Evolutionary conservation across 23 tunicate species (phyloP).

Genomic region (Ascidia mentula): DNA sequence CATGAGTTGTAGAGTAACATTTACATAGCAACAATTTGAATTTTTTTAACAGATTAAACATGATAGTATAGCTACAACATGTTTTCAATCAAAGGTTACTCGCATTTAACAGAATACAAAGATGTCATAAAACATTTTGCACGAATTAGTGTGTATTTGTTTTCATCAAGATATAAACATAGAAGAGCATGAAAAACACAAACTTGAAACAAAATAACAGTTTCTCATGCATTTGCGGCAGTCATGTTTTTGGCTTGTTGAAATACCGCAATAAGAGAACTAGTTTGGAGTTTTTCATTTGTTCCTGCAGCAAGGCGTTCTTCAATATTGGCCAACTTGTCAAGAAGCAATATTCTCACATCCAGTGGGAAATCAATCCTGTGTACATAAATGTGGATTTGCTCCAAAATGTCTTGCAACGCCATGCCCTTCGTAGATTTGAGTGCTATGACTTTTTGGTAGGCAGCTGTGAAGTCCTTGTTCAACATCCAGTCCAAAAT

Average conservation of each 20-base stretch:
- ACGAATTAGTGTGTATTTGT: no score
- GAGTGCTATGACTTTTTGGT: slow-evolving; percentile 40
- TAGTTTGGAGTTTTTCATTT: slow-evolving; percentile 82
- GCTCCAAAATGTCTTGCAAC: slow-evolving; percentile 78
- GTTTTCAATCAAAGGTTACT: no score
- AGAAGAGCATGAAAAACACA: neutral
- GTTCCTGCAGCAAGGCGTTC: slow-evolving; percentile 83
- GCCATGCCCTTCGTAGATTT: slow-evolving; percentile 88
- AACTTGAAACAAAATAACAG: neutral
- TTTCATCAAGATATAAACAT: no score
- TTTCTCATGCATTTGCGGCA: slow-evolving; percentile 32
- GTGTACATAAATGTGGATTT: slow-evolving; percentile 67
- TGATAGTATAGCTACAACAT: no score
- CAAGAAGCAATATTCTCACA: slow-evolving; percentile 49
- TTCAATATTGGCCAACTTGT: slow-evolving; percentile 89
- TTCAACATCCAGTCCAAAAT: slow-evolving; percentile 91
- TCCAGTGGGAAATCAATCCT: slow-evolving; percentile 81
- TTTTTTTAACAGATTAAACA: no score
- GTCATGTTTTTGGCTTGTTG: slow-evolving; percentile 89
- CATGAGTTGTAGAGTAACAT: no score
- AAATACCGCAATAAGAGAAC: slow-evolving; percentile 72
- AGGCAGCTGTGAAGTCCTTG: slow-evolving; percentile 58
- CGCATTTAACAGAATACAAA: no score
- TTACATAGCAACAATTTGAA: no score
- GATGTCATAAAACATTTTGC: no score